These are phyloP conservation scores for Falco biarmicus DNA, from an alignment of 2,797 vertebrate species.

Conservation along the genomic window DNA sequence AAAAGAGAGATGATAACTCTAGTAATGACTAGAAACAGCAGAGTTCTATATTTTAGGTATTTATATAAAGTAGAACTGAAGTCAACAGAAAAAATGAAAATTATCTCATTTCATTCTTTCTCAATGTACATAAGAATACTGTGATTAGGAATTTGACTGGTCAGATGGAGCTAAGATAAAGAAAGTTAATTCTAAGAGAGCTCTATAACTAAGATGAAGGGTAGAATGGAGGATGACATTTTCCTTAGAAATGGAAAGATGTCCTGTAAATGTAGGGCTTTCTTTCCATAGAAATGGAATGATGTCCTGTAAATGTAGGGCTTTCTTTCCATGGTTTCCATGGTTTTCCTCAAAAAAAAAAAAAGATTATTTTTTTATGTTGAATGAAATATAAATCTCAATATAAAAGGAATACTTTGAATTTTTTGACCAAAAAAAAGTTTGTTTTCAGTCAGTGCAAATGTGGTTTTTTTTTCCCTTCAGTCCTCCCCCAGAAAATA, in stretches of 20 bases:
- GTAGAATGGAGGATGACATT: not conserved
- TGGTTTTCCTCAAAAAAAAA: not conserved
- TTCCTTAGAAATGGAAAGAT: not conserved
- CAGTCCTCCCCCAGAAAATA: not conserved
- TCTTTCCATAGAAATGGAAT: not conserved
- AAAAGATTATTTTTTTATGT: not conserved
- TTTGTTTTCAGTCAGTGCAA: not conserved
- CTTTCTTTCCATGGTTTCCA: not conserved
- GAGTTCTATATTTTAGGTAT: not conserved
- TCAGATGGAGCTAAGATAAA: not conserved
- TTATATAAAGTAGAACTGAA: not conserved
- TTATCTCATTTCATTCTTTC: not conserved
- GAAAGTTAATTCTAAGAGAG: not conserved
- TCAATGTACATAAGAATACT: not conserved
- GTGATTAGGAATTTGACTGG: not conserved
- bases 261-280: not conserved
- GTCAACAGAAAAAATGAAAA: not conserved
- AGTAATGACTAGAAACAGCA: not conserved
- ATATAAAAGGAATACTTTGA: not conserved
- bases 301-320: not conserved
- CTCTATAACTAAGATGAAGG: not conserved
- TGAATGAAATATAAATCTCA: not conserved
- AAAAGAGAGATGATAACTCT: not conserved
- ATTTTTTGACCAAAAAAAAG: not conserved
- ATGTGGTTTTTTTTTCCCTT: rapidly evolving